Base-by-base conservation (phyloP, 2,797 vertebrate genomes). In the Lindbergichthys nudifrons region DNA sequence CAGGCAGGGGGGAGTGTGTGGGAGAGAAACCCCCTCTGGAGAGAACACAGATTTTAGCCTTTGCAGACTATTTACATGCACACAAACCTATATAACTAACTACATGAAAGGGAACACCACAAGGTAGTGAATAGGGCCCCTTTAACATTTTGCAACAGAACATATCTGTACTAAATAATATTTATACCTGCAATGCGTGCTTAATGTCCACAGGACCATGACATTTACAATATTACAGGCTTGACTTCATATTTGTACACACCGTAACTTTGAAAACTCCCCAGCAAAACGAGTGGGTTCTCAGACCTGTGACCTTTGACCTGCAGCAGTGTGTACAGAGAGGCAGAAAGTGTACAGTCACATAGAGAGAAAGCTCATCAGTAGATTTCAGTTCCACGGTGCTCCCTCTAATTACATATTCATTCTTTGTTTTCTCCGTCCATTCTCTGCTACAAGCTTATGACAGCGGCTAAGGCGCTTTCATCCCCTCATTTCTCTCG, bases 281-380 rank as follows among this genome's bases (percentile, higher is more conserved):
- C 52, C 16, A 32, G 26, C 39, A 47, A 32, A 75, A 19, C 1
- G 3, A 70, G 39, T 51, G 59, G 79, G 51, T 43, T 13, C 70
- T 57, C 23, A 58, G 36, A 43, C 72, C 65, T 1, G 15, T 60
- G 56, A 69, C 45, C 26, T 26, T 26, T 36, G 32, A 36, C 62
- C 30, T 52, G 57, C 72, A 65, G 50, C 46, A 18, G 48, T 68
- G 71, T 77, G 75, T 30, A 51, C 65, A 16, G n/a, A 46, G 65
- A 83, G 87, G 90, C 80, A 81, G 82, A 88, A 79, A 47, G 82
- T 75, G 71, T 66, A 51, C 42, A 73, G 77, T 86, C 81, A 79
- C 84, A 92, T 86, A 85, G 61, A 82, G 77, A 83, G 79, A 83
- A 82, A 82, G 73, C 78, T 73, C 61, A 79, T 62, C 73, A 66